phyloP scores from a whole-genome alignment of 1,140 invertebrate species.

The Gryllus bimaculatus region DNA sequence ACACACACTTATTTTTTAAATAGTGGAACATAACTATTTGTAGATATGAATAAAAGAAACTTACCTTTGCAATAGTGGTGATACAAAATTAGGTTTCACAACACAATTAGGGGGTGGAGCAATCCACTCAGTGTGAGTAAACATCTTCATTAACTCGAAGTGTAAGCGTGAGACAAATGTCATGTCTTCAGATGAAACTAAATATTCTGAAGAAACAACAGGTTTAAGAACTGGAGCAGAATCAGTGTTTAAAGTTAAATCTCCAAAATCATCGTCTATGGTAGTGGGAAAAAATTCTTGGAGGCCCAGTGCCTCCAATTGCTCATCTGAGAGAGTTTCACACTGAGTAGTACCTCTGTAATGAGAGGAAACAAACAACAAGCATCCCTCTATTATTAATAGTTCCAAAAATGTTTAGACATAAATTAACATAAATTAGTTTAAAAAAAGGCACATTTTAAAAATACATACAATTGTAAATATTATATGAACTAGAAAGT shows the following conservation, averaged over 20 bases:
- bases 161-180: constrained; percentile 48
- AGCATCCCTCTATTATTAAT: neutral
- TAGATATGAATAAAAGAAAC: no score
- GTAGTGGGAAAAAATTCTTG: constrained; percentile 66
- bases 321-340: constrained; percentile 60
- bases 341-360: constrained; percentile 33
- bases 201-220: neutral
- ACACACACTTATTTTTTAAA: no score
- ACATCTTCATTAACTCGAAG: constrained; percentile 39
- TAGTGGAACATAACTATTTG: no score
- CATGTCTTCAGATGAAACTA: constrained; percentile 46
- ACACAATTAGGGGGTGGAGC: constrained; percentile 21
- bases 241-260: constrained; percentile 31
- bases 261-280: constrained; percentile 55
- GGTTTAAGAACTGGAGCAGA: neutral
- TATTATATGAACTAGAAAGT: neutral
- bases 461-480: neutral
- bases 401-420: neutral
- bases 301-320: constrained; percentile 59
- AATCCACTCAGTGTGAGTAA: neutral
- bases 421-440: no score
- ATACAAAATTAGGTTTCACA: constrained; percentile 40
- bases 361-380: neutral
- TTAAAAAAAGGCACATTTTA: neutral
- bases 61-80: constrained; percentile 42